Evolutionary conservation across 2,113 vertebrate genomes (phyloP), one percentile per base, ranked within the genome.

Genomic region (Pollachius pollachius): DNA sequence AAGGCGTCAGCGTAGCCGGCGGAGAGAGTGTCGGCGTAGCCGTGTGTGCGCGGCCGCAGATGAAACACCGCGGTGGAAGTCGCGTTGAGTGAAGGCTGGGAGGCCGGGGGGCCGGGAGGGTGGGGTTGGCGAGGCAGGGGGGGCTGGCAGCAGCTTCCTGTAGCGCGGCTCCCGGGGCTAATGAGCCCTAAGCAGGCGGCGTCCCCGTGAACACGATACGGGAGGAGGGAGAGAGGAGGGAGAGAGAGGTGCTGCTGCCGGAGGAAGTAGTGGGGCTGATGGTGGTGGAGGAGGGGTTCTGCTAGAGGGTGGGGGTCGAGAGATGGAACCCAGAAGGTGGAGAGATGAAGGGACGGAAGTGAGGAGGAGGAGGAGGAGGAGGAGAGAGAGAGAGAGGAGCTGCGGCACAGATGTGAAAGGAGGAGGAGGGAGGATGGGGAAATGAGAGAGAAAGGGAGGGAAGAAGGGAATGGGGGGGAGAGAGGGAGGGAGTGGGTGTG

Each of bases 161-260:
- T 81, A 30, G 71, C 82, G 71, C 77, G 84, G 78, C 79, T 88
- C 77, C 78, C 19, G 67, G 18, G 63, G 78, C 83, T 90, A 91
- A 91, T 90, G 87, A 89, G 85, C 82, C 80, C 87, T 86, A 89
- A 90, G 84, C 76, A 89, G 75, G 81, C 81, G 0, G 85, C 79
- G 82, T 74, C 80, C 76, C 83, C 5, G 73, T 71, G 58, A 62
- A 82, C 86, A 90, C 87, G 86, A 90, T 89, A 87, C 87, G 82
- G 83, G 86, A 86, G 84, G 80, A 68, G 70, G 21, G n/a, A n/a
- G n/a, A n/a, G 86, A 86, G 84, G 80, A 68, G 70, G n/a, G n/a
- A n/a, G n/a, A n/a, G n/a, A 71, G 62, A 34, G 64, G 0, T 30
- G 73, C 69, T 2, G 21, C 21, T 23, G 21, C 21, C 21, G 1